phyloP scores from a whole-genome alignment of 2,113 vertebrate genomes.

The Podarcis raffonei region DNA sequence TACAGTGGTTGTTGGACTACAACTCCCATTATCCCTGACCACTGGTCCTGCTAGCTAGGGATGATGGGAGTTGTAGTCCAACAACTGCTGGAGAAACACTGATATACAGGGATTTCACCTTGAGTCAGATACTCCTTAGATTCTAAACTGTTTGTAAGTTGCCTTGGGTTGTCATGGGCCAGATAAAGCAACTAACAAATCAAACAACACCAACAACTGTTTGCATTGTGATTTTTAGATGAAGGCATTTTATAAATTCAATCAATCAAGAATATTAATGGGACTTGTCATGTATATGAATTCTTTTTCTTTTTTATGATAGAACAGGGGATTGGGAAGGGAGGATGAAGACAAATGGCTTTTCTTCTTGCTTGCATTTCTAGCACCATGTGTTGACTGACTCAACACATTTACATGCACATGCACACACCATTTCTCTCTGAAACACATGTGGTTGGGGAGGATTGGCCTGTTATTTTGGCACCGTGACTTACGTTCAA shows the following conservation, averaged over 20 bases:
- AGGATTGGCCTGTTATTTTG: background rate
- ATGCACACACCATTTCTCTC: background rate
- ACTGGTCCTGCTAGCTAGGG: too few relatives aligned
- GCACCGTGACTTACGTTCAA: constrained; percentile 32
- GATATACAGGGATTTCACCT: background rate
- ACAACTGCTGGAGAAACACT: too few relatives aligned
- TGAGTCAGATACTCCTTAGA: background rate
- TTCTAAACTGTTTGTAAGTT: background rate
- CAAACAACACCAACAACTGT: too few relatives aligned
- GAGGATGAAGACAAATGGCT: background rate
- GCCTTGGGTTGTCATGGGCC: background rate
- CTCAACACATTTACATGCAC: background rate
- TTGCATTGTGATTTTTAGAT: too few relatives aligned
- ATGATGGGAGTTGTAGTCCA: too few relatives aligned
- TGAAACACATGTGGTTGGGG: background rate
- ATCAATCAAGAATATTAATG: too few relatives aligned
- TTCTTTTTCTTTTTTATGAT: background rate
- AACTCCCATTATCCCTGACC: too few relatives aligned
- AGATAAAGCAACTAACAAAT: too few relatives aligned
- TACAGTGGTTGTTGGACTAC: too few relatives aligned
- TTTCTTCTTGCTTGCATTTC: background rate
- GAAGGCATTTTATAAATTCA: too few relatives aligned
- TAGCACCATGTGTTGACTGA: background rate
- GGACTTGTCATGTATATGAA: too few relatives aligned
- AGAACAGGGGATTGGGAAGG: background rate